Base-by-base conservation (phyloP, 1,140 invertebrate species). In the Lucilia cuprina region DNA sequence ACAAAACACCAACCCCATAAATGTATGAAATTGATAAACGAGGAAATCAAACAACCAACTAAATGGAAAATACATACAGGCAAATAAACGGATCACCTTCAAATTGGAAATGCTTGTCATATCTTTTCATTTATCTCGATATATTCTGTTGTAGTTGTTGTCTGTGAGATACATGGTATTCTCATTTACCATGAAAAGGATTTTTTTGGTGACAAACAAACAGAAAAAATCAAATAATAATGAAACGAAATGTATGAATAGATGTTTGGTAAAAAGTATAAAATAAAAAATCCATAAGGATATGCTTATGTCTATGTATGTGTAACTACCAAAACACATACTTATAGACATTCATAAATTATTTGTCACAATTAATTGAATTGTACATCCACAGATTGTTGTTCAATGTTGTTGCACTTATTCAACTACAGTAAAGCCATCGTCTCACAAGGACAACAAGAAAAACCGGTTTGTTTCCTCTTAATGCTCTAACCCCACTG, bases 91-190 rank as follows among this genome's bases (percentile, higher is more conserved):
- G 2, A 41, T 82, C 85, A 84, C 85, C 86, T 83, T 87, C 86
- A 90, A 90, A 90, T 90, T 89, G 89, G 89, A 90, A 90, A 90
- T 90, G 88, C 89, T 90, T 90, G 89, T 90, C 89, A 90, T 90
- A 90, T 90, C 86, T 87, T 60, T 86, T 90, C 89, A 90, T 89
- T 87, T 89, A 89, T 88, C 86, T 88, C 82, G 21, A 55, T n/a
- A 47, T 19, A 0, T 49, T 78, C 9, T 41, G 14, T 78, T 78
- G 75, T 49, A 49, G 41, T 47, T 78, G 34, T 21, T 21, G 17
- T 30, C n/a, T 49, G 77, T 49, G 25, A 30, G 25, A 30, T 30
- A 30, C 77, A 80, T 25, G 77, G 10, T n/a, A 50, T 21, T 17
- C 47, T 80, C n/a, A 80, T 80, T 50, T 80, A 80, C 19, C 49